Evolutionary conservation across 2,888 invertebrate genomes (phyloP).

Genomic region (Phytoseiulus persimilis): DNA sequence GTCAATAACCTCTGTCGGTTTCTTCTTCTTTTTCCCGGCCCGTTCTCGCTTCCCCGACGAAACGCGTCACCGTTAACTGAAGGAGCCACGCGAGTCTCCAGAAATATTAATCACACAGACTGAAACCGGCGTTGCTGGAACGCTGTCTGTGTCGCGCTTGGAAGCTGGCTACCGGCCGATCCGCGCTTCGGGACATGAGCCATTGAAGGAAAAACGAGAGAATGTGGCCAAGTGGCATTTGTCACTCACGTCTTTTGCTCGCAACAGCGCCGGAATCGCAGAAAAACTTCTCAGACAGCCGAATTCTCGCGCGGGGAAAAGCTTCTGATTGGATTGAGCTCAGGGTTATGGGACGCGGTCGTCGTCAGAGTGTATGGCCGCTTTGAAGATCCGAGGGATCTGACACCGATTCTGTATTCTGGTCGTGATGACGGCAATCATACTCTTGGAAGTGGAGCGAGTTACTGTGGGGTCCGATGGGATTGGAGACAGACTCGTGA

Average conservation of each 20-base stretch:
- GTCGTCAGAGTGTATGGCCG: too few relatives aligned
- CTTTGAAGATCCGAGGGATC: too few relatives aligned
- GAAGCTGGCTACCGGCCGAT: not conserved
- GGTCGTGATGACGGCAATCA: too few relatives aligned
- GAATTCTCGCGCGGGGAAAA: not conserved
- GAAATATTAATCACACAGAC: not conserved
- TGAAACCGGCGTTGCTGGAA: not conserved
- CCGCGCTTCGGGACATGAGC: not conserved
- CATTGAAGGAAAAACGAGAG: not conserved
- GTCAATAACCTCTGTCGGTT: not conserved
- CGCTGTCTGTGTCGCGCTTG: not conserved
- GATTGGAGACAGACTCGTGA: too few relatives aligned
- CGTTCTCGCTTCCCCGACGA: not conserved
- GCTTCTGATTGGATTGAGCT: not conserved
- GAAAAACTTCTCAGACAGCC: not conserved
- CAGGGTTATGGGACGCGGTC: not conserved
- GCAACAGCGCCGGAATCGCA: not conserved
- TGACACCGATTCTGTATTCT: too few relatives aligned
- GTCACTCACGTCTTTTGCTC: not conserved
- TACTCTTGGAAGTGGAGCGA: too few relatives aligned
- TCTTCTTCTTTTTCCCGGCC: not conserved
- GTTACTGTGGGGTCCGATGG: too few relatives aligned
- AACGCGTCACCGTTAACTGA: not conserved
- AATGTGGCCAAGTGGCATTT: not conserved
- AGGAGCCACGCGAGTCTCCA: not conserved